phyloP scores from a whole-genome alignment of 2,113 vertebrate species.

The Cettia cetti region DNA sequence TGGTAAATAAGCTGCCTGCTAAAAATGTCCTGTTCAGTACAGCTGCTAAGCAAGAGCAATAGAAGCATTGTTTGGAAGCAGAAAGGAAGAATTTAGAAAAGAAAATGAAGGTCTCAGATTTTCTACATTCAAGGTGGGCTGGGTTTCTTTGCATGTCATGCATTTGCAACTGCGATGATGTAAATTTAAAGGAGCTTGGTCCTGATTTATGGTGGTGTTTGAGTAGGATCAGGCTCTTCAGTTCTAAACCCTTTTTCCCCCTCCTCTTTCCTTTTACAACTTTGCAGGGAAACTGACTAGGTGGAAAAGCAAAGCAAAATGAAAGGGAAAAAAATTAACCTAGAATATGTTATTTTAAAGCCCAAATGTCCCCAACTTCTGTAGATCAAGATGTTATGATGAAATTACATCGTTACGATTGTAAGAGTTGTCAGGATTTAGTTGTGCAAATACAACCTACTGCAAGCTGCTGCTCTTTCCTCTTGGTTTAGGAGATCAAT shows the following conservation, averaged over 20 bases:
- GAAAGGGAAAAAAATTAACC: background rate
- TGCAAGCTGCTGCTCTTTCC: background rate
- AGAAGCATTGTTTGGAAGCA: background rate
- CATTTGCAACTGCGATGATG: background rate
- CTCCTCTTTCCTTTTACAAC: background rate
- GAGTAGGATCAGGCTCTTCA: background rate
- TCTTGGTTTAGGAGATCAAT: background rate
- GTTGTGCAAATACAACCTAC: background rate
- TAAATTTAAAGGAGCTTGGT: background rate
- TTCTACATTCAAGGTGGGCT: background rate
- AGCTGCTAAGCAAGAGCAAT: background rate
- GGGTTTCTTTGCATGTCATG: background rate
- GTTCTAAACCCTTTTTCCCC: background rate
- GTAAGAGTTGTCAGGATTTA: background rate
- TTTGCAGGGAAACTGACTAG: background rate
- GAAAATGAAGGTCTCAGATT: background rate
- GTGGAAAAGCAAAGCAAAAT: background rate
- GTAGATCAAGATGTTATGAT: background rate
- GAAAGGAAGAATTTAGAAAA: background rate
- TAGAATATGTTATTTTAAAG: background rate
- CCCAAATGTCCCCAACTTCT: background rate
- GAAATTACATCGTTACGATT: background rate
- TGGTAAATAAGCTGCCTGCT: background rate
- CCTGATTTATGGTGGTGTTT: background rate
- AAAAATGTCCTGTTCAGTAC: background rate